phyloP scores from a whole-genome alignment of 2,113 vertebrate genomes.

The Eubucco bourcierii region DNA sequence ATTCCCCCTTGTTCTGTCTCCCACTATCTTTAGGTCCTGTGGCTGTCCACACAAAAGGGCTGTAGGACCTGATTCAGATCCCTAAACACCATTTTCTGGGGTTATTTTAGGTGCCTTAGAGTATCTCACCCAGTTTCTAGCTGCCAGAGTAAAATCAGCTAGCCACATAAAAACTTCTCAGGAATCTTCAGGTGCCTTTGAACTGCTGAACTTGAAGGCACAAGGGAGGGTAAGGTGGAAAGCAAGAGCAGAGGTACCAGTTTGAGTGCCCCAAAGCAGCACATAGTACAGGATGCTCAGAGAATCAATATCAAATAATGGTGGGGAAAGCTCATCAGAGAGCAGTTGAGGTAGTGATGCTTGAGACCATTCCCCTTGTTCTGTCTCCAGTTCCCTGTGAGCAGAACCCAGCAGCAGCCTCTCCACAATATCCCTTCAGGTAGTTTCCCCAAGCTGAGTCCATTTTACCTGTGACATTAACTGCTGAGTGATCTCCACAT shows the following conservation, averaged over 20 bases:
- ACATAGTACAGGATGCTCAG: not conserved
- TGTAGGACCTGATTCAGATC: not conserved
- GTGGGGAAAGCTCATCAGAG: not conserved
- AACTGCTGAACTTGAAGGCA: not conserved
- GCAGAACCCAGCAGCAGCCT: too few relatives aligned
- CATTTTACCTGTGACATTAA: not conserved
- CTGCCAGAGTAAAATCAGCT: not conserved
- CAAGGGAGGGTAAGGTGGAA: not conserved
- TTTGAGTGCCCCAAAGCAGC: not conserved
- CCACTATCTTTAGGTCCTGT: not conserved
- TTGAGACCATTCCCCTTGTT: too few relatives aligned
- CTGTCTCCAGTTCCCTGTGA: too few relatives aligned
- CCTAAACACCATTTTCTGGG: not conserved
- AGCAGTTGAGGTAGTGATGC: not conserved
- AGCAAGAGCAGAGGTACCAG: not conserved
- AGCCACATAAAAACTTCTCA: not conserved
- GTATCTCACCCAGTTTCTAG: not conserved
- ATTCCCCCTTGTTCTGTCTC: not conserved
- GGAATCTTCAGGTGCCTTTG: not conserved
- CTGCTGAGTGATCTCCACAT: not conserved
- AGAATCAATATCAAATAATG: not conserved
- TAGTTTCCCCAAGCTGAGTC: not conserved
- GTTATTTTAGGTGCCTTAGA: not conserved
- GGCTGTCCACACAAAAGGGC: not conserved
- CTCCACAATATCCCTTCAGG: too few relatives aligned